A percentile compares a stretch with the other conserved stretches of the same genome.
Evolutionary conservation across 1,140 invertebrate genomes (phyloP).

Genomic region (Hyles euphorbiae): DNA sequence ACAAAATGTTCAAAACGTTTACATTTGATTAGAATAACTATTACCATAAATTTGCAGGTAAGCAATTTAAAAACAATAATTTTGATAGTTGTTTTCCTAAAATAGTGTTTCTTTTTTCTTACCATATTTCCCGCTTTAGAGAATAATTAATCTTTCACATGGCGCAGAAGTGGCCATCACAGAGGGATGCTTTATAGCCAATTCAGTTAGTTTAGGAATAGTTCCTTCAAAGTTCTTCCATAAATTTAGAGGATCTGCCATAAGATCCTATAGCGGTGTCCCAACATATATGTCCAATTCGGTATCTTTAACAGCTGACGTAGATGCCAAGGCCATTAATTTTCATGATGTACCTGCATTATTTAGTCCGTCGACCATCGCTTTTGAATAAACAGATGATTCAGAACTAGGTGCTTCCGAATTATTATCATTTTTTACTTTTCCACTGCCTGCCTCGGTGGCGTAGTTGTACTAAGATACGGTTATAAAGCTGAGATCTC

Average conservation of each 20-base stretch:
- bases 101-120: slow-evolving; percentile 12
- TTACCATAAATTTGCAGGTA: slow-evolving; percentile 11
- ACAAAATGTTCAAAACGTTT: neutral
- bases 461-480: too few relatives aligned
- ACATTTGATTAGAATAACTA: slow-evolving; percentile 4
- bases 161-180: slow-evolving; percentile 14
- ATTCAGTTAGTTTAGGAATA: slow-evolving; percentile 13
- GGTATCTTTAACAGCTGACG: slow-evolving; percentile 28
- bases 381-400: slow-evolving; percentile 24
- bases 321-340: slow-evolving; percentile 26
- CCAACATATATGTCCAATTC: slow-evolving; percentile 25
- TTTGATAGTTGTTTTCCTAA: slow-evolving; percentile 10
- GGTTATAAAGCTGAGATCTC: too few relatives aligned
- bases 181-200: slow-evolving; percentile 12
- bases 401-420: slow-evolving; percentile 36
- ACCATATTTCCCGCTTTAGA: slow-evolving; percentile 12
- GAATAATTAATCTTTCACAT: slow-evolving; percentile 8
- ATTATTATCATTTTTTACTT: slow-evolving; percentile 42
- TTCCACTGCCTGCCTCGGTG: slow-evolving; percentile 7
- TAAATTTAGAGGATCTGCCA: slow-evolving; percentile 11
- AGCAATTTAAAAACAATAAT: slow-evolving; percentile 14
- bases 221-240: slow-evolving; percentile 14
- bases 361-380: slow-evolving; percentile 24
- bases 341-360: slow-evolving; percentile 29
- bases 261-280: slow-evolving; percentile 23